These are phyloP conservation scores for Naja naja DNA, from an alignment of 2,113 vertebrate species.

Conservation along the genomic window DNA sequence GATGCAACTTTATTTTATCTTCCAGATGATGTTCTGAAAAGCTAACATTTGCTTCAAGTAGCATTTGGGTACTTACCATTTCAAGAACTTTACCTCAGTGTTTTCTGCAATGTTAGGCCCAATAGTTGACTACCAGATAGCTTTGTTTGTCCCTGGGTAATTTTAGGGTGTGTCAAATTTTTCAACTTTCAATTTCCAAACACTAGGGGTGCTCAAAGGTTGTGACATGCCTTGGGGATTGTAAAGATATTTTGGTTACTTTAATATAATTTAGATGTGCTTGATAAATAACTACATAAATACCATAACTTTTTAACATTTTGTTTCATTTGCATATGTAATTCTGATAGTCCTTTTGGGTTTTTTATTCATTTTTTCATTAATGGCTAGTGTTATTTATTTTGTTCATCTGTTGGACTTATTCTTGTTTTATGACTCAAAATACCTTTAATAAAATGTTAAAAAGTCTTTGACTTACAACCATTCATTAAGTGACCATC, in stretches of 20 bases:
- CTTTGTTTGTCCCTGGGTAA: not conserved
- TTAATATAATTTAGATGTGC: too few species aligned
- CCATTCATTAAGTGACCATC: not conserved
- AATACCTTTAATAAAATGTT: not conserved
- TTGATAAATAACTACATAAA: too few species aligned
- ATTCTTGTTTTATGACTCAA: not conserved
- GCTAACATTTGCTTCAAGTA: not conserved
- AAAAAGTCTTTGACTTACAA: not conserved
- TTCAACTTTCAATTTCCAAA: too few species aligned
- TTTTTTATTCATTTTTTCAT: not conserved
- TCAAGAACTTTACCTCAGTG: not conserved
- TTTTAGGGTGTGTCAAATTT: too few species aligned
- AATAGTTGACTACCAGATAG: not conserved
- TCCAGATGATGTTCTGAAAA: not conserved
- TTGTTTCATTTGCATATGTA: not conserved
- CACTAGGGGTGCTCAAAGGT: too few species aligned
- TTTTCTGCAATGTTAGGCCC: not conserved
- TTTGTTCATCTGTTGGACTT: not conserved
- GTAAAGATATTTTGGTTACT: too few species aligned
- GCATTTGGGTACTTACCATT: not conserved
- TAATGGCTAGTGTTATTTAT: not conserved
- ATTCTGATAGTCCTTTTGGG: not conserved
- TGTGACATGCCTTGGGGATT: too few species aligned
- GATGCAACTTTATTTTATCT: not conserved
- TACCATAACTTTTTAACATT: too few species aligned